Base-by-base conservation (phyloP, 2,888 invertebrate species). In the Bellardia bayeri region DNA sequence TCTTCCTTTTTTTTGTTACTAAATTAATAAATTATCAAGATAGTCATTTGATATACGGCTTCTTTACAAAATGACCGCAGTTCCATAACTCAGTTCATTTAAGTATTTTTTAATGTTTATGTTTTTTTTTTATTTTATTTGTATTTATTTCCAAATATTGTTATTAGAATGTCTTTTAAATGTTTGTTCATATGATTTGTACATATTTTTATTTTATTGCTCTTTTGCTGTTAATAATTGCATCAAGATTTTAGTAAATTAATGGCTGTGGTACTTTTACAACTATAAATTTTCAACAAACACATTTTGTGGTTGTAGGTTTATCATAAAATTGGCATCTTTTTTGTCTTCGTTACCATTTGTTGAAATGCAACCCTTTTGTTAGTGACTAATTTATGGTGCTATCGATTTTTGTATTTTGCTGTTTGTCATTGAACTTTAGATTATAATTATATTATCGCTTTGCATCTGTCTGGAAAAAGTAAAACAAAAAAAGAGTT, bases 21-120 rank as follows among this genome's bases (percentile, higher is more conserved):
- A 85, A 85, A 87, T 87, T 87, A 87, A 87, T 87, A 87, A 79
- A 85, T 85, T 75, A 87, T 87, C 87, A 71, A 87, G 87, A 87
- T 85, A 85, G 69, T 87, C 79, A 87, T 82, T 87, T 87, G 87
- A 85, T 87, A 79, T 85, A 85, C 82, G 85, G 74, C 82, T 85
- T 81, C 69, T 82, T 83, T 85, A 79, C 58, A 79, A 79, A 82
- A 74, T 85, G 85, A 85, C 87, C 85, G 85, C 87, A 87, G 82
- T 87, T 79, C 82, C 85, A 87, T 87, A 85, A 79, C 75, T 87
- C 69, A 87, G 79, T 82, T 82, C 13, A 72, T 80, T 80, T 75
- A 42, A 63, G 58, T 71, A 56, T 58, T 63, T 75, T 61, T 58
- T 58, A 33, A 72, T 30, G 42, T 72, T 45, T 58, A 42, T 42